phyloP scores from a whole-genome alignment of 2,888 invertebrate species.

The Apoderus coryli region DNA sequence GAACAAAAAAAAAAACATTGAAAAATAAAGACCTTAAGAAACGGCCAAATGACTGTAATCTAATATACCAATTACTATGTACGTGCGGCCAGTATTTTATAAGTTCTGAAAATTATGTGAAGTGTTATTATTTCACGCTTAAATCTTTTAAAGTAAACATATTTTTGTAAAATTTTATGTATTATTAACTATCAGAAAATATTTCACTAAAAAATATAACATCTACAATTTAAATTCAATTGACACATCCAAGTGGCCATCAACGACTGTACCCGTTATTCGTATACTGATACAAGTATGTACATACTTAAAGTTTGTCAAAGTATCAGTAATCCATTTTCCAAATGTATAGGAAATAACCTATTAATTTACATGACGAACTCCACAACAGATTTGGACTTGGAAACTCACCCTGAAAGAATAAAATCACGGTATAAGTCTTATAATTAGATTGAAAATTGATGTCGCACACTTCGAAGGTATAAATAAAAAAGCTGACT shows the following conservation, averaged over 20 bases:
- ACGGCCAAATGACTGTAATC: slow-evolving; percentile 3
- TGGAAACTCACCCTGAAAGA: too few species aligned
- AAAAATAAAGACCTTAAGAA: slow-evolving; percentile 6
- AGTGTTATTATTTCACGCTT: background rate
- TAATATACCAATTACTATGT: slow-evolving; percentile 2
- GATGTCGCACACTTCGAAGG: too few species aligned
- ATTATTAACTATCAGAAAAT: slow-evolving; percentile 2
- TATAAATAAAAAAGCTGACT: too few species aligned
- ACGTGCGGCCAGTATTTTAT: background rate
- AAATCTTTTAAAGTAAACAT: slow-evolving; percentile 1
- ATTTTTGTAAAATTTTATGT: slow-evolving; percentile 2
- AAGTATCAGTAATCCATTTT: too few species aligned
- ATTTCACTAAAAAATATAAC: slow-evolving; percentile 2
- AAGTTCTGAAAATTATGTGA: background rate
- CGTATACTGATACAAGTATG: too few species aligned
- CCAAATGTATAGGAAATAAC: too few species aligned
- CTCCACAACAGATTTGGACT: too few species aligned
- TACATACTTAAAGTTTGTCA: too few species aligned
- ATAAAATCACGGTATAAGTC: too few species aligned
- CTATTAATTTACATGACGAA: too few species aligned
- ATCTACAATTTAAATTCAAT: slow-evolving; percentile 2
- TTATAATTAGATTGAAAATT: too few species aligned
- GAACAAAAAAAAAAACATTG: slow-evolving; percentile 6
- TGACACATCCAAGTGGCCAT: slow-evolving; percentile 2
- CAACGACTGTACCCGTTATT: slow-evolving; percentile 3